Evolutionary conservation across 1,140 invertebrate genomes (phyloP).

Genomic region (Argopecten irradians): DNA sequence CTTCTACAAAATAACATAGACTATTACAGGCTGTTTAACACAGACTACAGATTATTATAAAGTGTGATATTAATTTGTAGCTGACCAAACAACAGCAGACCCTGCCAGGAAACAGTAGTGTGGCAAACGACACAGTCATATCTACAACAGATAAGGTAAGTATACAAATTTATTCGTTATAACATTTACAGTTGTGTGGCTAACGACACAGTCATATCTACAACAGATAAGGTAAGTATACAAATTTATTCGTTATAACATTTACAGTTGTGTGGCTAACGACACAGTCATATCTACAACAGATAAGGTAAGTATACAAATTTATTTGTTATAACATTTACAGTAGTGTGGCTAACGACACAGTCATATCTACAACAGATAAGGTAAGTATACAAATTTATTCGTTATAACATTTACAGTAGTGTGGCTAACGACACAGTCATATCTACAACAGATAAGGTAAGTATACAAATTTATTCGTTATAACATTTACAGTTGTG

Average conservation of each 20-base stretch:
- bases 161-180: no score
- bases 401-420: no score
- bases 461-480: no score
- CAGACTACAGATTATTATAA: no score
- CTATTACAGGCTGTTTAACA: no score
- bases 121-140: constrained; percentile 52
- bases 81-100: constrained; percentile 60
- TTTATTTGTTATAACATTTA: no score
- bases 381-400: no score
- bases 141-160: constrained; percentile 62
- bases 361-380: constrained; percentile 57
- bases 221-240: constrained; percentile 62
- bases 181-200: constrained; percentile 58
- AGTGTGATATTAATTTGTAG: not conserved
- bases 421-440: no score
- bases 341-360: constrained; percentile 56
- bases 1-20: no score
- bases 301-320: constrained; percentile 62
- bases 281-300: constrained; percentile 55
- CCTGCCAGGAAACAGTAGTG: constrained; percentile 54
- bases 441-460: no score
- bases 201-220: constrained; percentile 52
- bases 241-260: no score
- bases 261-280: constrained; percentile 56
- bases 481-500: no score